phyloP scores from a whole-genome alignment of 2,888 invertebrate genomes.

The Hydrotaea diabolus region DNA sequence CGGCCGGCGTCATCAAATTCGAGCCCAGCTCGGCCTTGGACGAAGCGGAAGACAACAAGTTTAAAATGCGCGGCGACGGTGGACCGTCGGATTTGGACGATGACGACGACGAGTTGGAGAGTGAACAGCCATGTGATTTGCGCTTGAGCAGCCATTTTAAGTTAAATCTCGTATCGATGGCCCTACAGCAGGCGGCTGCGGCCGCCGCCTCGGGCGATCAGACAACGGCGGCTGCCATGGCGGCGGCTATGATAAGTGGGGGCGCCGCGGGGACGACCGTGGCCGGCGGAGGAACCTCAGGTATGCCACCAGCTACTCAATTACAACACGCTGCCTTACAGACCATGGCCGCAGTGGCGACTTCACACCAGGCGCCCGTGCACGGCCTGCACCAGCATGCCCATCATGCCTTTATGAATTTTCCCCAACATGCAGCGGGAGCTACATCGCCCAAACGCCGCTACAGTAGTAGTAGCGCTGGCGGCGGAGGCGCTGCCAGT shows the following conservation, averaged over 20 bases:
- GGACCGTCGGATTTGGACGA: slow-evolving; percentile 62
- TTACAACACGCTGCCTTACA: slow-evolving; percentile 68
- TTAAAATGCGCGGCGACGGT: slow-evolving; percentile 42
- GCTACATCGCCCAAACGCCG: slow-evolving; percentile 72
- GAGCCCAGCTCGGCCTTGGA: slow-evolving; percentile 72
- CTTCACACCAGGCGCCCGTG: slow-evolving; percentile 75
- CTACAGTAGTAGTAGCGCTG: slow-evolving; percentile 73
- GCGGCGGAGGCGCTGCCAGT: slow-evolving; percentile 35
- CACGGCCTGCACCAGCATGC: slow-evolving; percentile 77
- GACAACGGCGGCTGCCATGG: slow-evolving; percentile 64
- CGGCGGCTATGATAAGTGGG: slow-evolving; percentile 66
- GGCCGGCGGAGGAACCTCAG: slow-evolving; percentile 66
- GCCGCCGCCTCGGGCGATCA: slow-evolving; percentile 62
- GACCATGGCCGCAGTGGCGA: slow-evolving; percentile 68
- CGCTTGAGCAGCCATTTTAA: slow-evolving; percentile 73
- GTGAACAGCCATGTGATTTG: slow-evolving; percentile 80
- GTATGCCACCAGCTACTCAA: slow-evolving; percentile 68
- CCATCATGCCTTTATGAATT: slow-evolving; percentile 69
- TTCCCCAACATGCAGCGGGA: slow-evolving; percentile 60
- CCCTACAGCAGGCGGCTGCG: slow-evolving; percentile 72
- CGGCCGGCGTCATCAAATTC: slow-evolving; percentile 74
- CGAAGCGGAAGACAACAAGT: slow-evolving; percentile 71
- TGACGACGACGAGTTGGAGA: slow-evolving; percentile 70
- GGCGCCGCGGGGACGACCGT: slow-evolving; percentile 42
- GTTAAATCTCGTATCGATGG: slow-evolving; percentile 75